A percentile compares a stretch with the other conserved stretches of the same genome.
These are phyloP conservation scores for Drosophila nasuta DNA, from an alignment of 1,140 invertebrate species.

Conservation along the genomic window DNA sequence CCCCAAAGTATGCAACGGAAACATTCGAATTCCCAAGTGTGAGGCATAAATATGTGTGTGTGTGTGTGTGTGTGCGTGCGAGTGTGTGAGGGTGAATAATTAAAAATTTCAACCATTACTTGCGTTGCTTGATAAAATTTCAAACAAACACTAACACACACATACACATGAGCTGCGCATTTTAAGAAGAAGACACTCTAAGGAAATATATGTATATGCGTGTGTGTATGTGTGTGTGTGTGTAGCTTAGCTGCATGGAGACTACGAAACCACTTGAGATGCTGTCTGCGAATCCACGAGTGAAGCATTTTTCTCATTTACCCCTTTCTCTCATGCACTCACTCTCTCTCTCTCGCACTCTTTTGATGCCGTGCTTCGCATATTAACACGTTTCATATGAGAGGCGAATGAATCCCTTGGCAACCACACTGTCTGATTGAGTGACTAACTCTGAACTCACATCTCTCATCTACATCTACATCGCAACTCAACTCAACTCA, in stretches of 20 bases:
- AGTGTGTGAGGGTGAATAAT: slow-evolving; percentile 64
- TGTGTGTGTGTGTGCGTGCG: slow-evolving; percentile 22
- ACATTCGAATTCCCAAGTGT: background rate
- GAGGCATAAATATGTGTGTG: background rate
- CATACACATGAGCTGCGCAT: slow-evolving; percentile 6
- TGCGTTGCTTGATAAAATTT: slow-evolving; percentile 75
- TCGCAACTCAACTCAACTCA: background rate
- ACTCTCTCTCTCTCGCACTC: background rate
- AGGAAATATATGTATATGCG: background rate
- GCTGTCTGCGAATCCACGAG: slow-evolving; percentile 37
- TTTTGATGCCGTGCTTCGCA: slow-evolving; percentile 49
- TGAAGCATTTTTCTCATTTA: slow-evolving; percentile 43
- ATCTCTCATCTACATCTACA: no score
- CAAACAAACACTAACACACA: slow-evolving; percentile 61
- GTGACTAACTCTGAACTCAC: slow-evolving; percentile 14
- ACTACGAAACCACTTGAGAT: slow-evolving; percentile 79
- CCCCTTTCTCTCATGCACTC: slow-evolving; percentile 22
- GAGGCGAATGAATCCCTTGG: slow-evolving; percentile 59
- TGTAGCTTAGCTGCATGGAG: slow-evolving; percentile 51
- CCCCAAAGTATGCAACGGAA: slow-evolving; percentile 52
- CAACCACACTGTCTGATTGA: slow-evolving; percentile 62
- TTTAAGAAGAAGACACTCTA: slow-evolving; percentile 30
- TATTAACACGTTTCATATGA: slow-evolving; percentile 77
- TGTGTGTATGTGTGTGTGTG: no score
- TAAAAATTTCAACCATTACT: slow-evolving; percentile 84